Conservation (phyloP, 1,140 invertebrate species). For the Nebria ingens region DNA sequence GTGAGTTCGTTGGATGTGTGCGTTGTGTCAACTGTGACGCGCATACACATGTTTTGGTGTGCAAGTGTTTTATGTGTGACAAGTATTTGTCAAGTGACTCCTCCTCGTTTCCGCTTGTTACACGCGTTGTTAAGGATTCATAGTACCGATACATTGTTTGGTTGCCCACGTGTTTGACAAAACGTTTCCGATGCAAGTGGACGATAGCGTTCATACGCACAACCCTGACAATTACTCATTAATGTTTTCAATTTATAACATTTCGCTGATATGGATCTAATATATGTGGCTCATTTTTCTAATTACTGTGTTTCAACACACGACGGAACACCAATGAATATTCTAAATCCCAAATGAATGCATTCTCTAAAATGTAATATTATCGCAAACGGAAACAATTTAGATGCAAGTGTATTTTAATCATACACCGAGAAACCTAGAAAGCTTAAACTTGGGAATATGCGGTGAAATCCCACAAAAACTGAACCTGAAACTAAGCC, state of each 20-base stretch:
- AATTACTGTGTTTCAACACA: no score
- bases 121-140: background rate
- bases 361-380: no score
- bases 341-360: no score
- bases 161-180: slow-evolving; percentile 4
- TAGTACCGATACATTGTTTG: background rate
- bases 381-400: no score
- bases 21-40: no score
- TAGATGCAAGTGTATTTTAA: no score
- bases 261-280: background rate
- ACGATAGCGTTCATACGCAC: background rate
- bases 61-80: background rate
- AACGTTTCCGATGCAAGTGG: background rate
- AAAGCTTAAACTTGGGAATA: no score
- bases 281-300: background rate
- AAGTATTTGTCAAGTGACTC: slow-evolving; percentile 4
- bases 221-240: slow-evolving; percentile 1
- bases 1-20: background rate
- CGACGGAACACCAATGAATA: no score
- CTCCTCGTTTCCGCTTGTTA: background rate
- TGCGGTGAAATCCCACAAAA: no score
- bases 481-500: no score
- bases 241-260: slow-evolving; percentile 7
- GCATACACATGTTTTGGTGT: background rate
- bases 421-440: no score